Conservation (phyloP, 2,888 invertebrate genomes). For the Hetaerina titia region DNA sequence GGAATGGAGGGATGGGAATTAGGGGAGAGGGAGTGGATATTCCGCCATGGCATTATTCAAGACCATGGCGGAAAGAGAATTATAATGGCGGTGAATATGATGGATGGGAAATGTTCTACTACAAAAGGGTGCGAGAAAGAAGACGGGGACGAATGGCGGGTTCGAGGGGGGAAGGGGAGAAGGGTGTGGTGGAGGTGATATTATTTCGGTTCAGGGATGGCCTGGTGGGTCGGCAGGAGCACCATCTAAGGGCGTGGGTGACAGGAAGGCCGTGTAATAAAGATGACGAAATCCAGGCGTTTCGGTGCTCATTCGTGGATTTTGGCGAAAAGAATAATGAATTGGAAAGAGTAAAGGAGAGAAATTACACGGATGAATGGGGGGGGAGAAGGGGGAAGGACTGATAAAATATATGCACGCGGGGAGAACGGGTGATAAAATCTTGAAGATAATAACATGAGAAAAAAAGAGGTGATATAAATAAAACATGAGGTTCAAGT, state of each 20-base stretch:
- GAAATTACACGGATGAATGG: background rate
- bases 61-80: constrained; percentile 40
- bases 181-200: background rate
- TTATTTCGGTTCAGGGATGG: background rate
- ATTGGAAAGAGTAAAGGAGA: background rate
- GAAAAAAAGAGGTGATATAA: background rate
- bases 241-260: background rate
- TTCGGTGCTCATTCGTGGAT: background rate
- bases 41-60: background rate
- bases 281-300: constrained; percentile 45
- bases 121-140: constrained; percentile 13
- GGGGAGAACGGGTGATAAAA: background rate
- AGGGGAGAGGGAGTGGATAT: background rate
- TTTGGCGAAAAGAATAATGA: background rate
- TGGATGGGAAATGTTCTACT: constrained; percentile 28
- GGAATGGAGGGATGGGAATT: background rate
- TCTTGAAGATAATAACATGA: background rate
- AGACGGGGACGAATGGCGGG: background rate
- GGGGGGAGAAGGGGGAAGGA: background rate
- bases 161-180: background rate
- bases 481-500: background rate
- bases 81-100: constrained; percentile 51
- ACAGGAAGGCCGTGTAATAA: background rate
- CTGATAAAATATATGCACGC: background rate
- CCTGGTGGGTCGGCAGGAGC: background rate